Evolutionary conservation across 2,888 invertebrate species (phyloP).

Genomic region (Nudaria mundana): DNA sequence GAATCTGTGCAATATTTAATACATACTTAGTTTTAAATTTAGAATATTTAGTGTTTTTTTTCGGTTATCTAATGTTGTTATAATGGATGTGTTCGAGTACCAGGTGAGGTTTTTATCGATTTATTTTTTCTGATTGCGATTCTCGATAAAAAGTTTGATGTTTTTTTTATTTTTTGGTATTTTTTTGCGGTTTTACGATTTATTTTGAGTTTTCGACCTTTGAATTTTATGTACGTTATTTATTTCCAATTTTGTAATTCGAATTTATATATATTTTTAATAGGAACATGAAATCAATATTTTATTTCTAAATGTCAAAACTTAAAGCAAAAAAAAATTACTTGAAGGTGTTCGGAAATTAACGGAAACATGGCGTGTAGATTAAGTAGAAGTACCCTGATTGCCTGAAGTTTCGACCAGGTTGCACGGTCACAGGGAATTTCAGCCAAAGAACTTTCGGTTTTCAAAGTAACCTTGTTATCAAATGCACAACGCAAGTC

Average conservation of each 20-base stretch:
- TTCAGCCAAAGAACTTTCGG: no score
- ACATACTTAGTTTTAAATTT: constrained; percentile 24
- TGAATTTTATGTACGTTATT: background rate
- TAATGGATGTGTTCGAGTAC: constrained; percentile 74
- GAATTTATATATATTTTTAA: no score
- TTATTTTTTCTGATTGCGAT: constrained; percentile 6
- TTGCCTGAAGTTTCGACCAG: no score
- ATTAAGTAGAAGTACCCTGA: no score
- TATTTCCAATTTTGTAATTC: background rate
- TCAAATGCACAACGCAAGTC: no score
- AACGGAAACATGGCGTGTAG: no score
- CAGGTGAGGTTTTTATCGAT: constrained; percentile 54
- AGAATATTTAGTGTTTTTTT: constrained; percentile 31
- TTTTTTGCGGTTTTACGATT: background rate
- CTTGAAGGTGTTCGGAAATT: no score
- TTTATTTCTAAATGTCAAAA: no score
- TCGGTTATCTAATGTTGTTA: constrained; percentile 36
- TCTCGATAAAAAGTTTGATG: constrained; percentile 7
- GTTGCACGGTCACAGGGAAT: no score
- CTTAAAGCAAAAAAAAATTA: no score
- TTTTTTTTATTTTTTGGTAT: background rate
- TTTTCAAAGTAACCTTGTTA: no score
- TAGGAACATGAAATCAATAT: no score
- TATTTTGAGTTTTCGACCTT: background rate
- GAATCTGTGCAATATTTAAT: constrained; percentile 62